A percentile compares a stretch with the other conserved stretches of the same genome.
Conservation (phyloP, 2,888 invertebrate genomes). For the Campaea margaritaria region DNA sequence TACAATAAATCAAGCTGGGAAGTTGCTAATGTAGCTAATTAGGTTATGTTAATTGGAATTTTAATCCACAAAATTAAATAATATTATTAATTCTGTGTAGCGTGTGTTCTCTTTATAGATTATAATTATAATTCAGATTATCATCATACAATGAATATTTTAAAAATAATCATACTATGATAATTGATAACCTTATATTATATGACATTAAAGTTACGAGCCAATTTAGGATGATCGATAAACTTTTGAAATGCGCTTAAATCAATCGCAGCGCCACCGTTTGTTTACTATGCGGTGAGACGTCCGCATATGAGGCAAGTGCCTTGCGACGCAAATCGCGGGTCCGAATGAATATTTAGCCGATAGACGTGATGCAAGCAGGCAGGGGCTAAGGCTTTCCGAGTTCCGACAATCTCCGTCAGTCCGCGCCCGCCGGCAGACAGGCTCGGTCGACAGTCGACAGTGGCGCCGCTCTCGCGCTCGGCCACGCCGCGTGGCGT, state of each 20-base stretch:
- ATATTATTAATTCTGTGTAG: too few species aligned
- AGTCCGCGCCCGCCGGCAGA: slow-evolving; percentile 53
- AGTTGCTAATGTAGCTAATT: too few species aligned
- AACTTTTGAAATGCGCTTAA: background rate
- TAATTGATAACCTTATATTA: too few species aligned
- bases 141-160: too few species aligned
- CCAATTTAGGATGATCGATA: too few species aligned
- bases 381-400: background rate
- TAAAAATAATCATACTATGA: too few species aligned
- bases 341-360: slow-evolving; percentile 8
- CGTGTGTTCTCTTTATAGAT: too few species aligned
- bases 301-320: background rate
- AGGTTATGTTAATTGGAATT: too few species aligned
- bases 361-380: background rate
- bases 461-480: slow-evolving; percentile 42
- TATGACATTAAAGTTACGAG: too few species aligned
- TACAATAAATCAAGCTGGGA: too few species aligned
- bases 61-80: too few species aligned
- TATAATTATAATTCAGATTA: too few species aligned
- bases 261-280: background rate
- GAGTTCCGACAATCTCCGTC: slow-evolving; percentile 41
- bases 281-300: slow-evolving; percentile 3
- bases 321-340: slow-evolving; percentile 6
- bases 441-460: slow-evolving; percentile 40
- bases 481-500: slow-evolving; percentile 50